Evolutionary conservation across 2,888 invertebrate species (phyloP), one percentile per base, ranked within the genome.

Genomic region (Coronaproctus castanopsis): DNA sequence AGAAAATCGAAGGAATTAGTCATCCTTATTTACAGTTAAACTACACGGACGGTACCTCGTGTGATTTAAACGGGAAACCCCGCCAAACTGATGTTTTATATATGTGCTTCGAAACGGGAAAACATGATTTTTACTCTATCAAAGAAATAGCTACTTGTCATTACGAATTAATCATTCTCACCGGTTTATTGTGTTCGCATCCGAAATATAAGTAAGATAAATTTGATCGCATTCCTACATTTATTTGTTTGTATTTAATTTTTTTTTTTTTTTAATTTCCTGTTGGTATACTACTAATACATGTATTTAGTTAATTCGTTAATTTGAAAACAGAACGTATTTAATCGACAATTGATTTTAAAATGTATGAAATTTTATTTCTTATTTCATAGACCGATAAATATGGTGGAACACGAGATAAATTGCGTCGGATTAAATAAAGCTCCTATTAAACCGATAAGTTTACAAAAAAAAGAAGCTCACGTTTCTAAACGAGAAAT

Each of bases 101-200:
- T 68, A 87, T 93, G 0, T 96, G 96, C 73, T 88, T 85, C 68
- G 78, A 80, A 2, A 85, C 87, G 66, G 88, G 90, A 1, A 87
- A 88, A 67, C 89, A 92, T 66, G 93, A 95, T 69, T 82, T 96
- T 1, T 90, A 87, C 70, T 88, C 89, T 0, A 78, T 96, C 62
- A 93, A 93, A 69, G 96, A 96, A 72, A 87, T 83, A 0, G 85
- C 90, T 0, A 91, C 89, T 0, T 97, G 97, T 69, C 87, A 91
- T 71, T 97, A 97, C 70, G 95, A 96, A 73, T 83, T 83, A 1
- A 81, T 96, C 18, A 85, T 97, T 18, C 75, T 95, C 21, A 89
- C 95, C 0, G 84, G 88, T 0, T 72, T 84, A 10, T 75, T 98
- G 1, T 98, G 98, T 69, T 76, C 77, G 48, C 95, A 96, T 75